Evolutionary conservation across 2,797 vertebrate genomes (phyloP), one percentile per base, ranked within the genome.

Genomic region (Limosa lapponica): DNA sequence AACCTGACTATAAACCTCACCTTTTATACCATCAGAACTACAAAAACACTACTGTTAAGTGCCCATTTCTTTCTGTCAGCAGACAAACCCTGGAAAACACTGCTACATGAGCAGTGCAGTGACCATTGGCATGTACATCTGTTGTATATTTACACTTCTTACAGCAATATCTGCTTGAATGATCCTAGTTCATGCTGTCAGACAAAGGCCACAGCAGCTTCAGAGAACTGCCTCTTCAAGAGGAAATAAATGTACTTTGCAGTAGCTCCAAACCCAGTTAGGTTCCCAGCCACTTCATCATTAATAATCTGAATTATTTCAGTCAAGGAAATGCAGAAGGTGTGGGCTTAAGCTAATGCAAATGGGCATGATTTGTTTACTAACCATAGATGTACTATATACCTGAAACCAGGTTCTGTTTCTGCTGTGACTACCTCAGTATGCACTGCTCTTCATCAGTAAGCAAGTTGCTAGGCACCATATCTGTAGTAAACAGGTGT

Each of bases 81-180:
- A 95, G 48, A 70, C 51, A 65, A 85, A 30, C 24, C 44, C 48
- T 71, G 41, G 28, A 67, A 95, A 92, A 46, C 17, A 5, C 49
- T 77, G 43, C 11, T 41, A 59, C 25, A 16, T 41, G 54, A 89
- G 49, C 67, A 90, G 46, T 74, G 69, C 28, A 24, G 66, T 87
- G 92, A 77, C 52, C 2, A 0, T 87, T 66, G 34, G 17, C 3
- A 5, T 23, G 10, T 84, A 79, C 23, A 64, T 75, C 88, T 93
- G 54, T 77, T 70, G 51, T 44, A 52, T 89, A 80, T 79, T 89
- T 92, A 87, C 62, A 82, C 32, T 70, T 85, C 27, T 59, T 93
- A 73, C 30, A 93, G 36, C 36, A 87, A 24, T 48, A 92, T 27
- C 86, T 67, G 73, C 48, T 90, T 84, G 48, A 90, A 66, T 70